Evolutionary conservation across 2,797 vertebrate genomes (phyloP).

Genomic region (Lacerta agilis): DNA sequence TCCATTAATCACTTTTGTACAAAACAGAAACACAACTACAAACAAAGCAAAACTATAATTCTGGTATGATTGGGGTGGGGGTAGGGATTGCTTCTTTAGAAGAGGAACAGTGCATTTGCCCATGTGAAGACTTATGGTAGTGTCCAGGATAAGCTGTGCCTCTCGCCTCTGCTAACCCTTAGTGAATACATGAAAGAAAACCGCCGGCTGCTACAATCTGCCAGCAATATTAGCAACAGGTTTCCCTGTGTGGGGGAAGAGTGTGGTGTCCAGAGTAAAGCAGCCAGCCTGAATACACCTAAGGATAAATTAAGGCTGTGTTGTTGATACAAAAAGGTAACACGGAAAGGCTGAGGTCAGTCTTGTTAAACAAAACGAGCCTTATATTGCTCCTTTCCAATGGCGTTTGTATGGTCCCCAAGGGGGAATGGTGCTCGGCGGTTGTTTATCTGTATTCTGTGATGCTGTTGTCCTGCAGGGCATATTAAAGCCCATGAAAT

Average conservation of each 20-base stretch:
- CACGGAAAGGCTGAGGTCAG: constrained; percentile 69
- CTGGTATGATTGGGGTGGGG: too few species aligned
- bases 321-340: constrained; percentile 46
- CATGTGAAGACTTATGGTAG: neutral
- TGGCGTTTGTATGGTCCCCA: constrained; percentile 48
- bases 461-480: constrained; percentile 84
- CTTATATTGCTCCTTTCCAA: constrained; percentile 51
- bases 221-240: neutral
- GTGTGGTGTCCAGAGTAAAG: constrained; percentile 4
- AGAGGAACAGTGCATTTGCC: neutral
- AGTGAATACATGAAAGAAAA: constrained; percentile 6
- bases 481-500: constrained; percentile 90
- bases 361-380: constrained; percentile 54
- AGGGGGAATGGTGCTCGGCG: constrained; percentile 59
- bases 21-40: neutral
- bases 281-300: constrained; percentile 36
- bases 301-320: constrained; percentile 36
- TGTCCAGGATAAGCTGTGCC: neutral
- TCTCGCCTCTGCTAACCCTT: neutral
- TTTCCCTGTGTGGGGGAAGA: constrained; percentile 43
- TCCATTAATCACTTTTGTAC: too few species aligned
- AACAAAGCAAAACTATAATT: too few species aligned
- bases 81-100: too few species aligned
- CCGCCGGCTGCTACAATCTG: constrained; percentile 7
- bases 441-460: constrained; percentile 78